Evolutionary conservation across 2,113 vertebrate species (phyloP).

Genomic region (Cranoglanis bouderius): DNA sequence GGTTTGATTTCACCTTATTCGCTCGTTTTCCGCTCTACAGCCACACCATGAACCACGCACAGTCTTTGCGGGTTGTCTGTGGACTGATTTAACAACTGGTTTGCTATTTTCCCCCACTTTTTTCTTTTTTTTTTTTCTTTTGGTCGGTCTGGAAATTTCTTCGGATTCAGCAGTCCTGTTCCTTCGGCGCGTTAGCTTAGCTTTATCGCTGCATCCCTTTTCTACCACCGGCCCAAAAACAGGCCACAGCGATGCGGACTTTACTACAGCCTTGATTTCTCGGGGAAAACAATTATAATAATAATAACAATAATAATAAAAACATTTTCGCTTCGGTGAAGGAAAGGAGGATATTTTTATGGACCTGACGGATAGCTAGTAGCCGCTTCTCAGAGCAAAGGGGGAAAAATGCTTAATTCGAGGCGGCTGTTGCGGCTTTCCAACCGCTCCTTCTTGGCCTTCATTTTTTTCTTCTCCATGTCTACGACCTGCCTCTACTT

Average conservation of each 20-base stretch:
- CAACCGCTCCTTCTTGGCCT: slow-evolving; percentile 91
- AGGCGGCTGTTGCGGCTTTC: slow-evolving; percentile 86
- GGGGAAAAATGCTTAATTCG: slow-evolving; percentile 80
- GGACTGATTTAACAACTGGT: slow-evolving; percentile 59
- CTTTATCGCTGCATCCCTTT: slow-evolving; percentile 51
- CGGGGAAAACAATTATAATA: background rate
- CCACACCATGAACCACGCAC: slow-evolving; percentile 21
- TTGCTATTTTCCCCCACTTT: background rate
- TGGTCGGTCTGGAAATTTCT: slow-evolving; percentile 67
- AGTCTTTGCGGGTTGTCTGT: slow-evolving; percentile 37
- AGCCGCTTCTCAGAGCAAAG: slow-evolving; percentile 49
- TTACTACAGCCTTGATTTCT: slow-evolving; percentile 47
- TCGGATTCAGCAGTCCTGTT: slow-evolving; percentile 57
- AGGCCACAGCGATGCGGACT: slow-evolving; percentile 56
- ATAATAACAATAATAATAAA: too few species aligned
- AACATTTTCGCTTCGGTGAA: background rate
- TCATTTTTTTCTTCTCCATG: slow-evolving; percentile 94
- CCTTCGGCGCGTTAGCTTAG: slow-evolving; percentile 40
- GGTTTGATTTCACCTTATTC: slow-evolving; percentile 34
- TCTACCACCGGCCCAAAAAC: background rate
- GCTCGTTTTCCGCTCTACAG: background rate
- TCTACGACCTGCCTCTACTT: slow-evolving; percentile 95
- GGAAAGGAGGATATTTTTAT: slow-evolving; percentile 60
- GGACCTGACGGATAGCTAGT: slow-evolving; percentile 64
- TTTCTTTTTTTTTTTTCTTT: slow-evolving; percentile 28